Base-by-base conservation (phyloP, 2,113 vertebrate species). In the Epinephelus fuscoguttatus region DNA sequence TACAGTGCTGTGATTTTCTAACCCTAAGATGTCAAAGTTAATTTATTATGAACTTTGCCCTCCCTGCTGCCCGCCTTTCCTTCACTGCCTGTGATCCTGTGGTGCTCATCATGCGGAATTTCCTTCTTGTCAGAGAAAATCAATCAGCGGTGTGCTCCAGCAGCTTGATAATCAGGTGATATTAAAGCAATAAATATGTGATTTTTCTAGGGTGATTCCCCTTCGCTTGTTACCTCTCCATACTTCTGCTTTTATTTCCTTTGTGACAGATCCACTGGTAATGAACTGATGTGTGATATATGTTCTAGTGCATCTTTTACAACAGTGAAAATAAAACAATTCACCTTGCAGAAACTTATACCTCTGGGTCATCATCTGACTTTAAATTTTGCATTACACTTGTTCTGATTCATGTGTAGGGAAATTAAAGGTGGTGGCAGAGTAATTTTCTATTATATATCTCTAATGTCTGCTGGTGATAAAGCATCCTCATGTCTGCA, bases 31-130 rank as follows among this genome's bases (percentile, higher is more conserved):
- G 53, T 55, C 68, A 71, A 60, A 71, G 57, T 53, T 70, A 13
- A 63, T 53, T 53, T 3, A 52, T 53, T 70, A 52, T 79, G n/a
- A 79, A 21, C 45, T 33, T 53, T 78, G 66, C 42, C 23, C 75
- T 60, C 42, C 23, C 15, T 53, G 55, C 45, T 23, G 23, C 18
- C 33, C 55, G 13, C 49, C 15, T 71, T 15, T 63, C 15, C 37
- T 12, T 49, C 63, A 2, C 27, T 67, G n/a, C 37, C 15, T 59
- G 64, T 19, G 21, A 69, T 52, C 21, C 45, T 27, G 11, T 27
- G 10, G 3, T n/a, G 23, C 50, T 40, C 33, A 52, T 19, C 17
- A 45, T 27, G 17, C 47, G 52, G 37, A 52, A 57, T 57, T 57
- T 50, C 40, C 52, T 66, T 61, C 53, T 50, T 37, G 10, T 40